These are phyloP conservation scores for Eublepharis macularius DNA, from an alignment of 2,113 vertebrate species.

Conservation along the genomic window DNA sequence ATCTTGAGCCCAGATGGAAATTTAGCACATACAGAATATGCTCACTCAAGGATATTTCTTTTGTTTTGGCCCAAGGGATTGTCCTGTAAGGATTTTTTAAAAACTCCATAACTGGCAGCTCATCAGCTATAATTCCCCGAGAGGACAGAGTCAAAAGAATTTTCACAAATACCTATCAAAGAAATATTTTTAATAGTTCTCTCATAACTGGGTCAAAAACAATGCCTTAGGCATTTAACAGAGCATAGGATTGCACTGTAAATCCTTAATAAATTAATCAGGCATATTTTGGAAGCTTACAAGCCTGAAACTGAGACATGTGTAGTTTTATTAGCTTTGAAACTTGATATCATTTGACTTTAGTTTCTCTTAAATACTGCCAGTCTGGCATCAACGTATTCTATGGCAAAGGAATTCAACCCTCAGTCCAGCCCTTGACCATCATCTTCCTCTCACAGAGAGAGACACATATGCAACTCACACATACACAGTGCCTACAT, in stretches of 20 bases:
- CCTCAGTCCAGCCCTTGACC: neutral
- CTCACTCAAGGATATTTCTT: neutral
- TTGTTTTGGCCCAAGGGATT: neutral
- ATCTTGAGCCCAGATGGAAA: neutral
- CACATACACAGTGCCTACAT: neutral
- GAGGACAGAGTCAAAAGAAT: neutral
- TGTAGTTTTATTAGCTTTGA: neutral
- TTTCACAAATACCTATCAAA: neutral
- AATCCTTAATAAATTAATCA: neutral
- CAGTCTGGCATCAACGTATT: neutral
- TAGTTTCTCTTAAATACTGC: neutral
- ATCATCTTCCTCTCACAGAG: neutral
- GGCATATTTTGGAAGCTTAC: neutral
- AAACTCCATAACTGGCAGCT: neutral
- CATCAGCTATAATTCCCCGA: neutral
- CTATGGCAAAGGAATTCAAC: neutral
- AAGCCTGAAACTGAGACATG: neutral
- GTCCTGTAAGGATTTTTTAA: neutral
- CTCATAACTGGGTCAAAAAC: neutral
- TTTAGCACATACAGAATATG: rapidly evolving
- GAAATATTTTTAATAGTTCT: neutral
- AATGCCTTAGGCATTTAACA: neutral
- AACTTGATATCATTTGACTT: neutral
- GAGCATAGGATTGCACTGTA: too few relatives aligned
- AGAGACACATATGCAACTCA: neutral